Base-by-base conservation (phyloP, 1,140 invertebrate genomes). In the Stegodyphus dumicola region DNA sequence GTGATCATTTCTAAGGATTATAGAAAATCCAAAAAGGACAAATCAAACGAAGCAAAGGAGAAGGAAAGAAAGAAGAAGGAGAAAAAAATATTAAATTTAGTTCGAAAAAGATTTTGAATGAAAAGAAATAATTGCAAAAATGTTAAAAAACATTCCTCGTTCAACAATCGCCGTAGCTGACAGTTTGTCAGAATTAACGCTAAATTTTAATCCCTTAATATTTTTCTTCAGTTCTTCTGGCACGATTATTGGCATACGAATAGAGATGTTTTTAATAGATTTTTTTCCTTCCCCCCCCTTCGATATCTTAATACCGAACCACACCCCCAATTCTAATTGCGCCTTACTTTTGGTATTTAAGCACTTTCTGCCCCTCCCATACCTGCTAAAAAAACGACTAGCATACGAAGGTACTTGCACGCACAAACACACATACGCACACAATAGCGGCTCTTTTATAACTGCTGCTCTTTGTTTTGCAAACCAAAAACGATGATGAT, bases 281-380 rank as follows among this genome's bases (percentile, higher is more conserved):
- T 69, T 78, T 78, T 78, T 78, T 78, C 67, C 48, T 6, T 15
- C 17, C 11, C 54, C n/a, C 33, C 33, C 17, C 13, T 66, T n/a
- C 51, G 75, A 49, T 11, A 33, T 73, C 80, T 83, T 83, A 83
- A 75, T 83, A 66, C 64, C 64, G 54, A 18, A 56, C 80, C 80
- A 83, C 80, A 75, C 71, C 80, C 80, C 56, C 10, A 66, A 56
- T 52, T 65, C 48, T 83, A 75, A 83, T 75, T 80, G 77, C 67
- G 77, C 77, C 71, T 80, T 80, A 80, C 77, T 71, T 78, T 70
- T 80, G 67, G 77, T 80, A 80, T 80, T 80, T 80, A 80, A 80
- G 66, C 77, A 80, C 67, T 66, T n/a, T 60, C 33, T n/a, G 56
- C 70, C 80, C 80, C 64, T 53, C 80, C 80, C 80, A 60, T 60